Evolutionary conservation across 2,113 vertebrate genomes (phyloP).

Genomic region (Sminthopsis crassicaudata): DNA sequence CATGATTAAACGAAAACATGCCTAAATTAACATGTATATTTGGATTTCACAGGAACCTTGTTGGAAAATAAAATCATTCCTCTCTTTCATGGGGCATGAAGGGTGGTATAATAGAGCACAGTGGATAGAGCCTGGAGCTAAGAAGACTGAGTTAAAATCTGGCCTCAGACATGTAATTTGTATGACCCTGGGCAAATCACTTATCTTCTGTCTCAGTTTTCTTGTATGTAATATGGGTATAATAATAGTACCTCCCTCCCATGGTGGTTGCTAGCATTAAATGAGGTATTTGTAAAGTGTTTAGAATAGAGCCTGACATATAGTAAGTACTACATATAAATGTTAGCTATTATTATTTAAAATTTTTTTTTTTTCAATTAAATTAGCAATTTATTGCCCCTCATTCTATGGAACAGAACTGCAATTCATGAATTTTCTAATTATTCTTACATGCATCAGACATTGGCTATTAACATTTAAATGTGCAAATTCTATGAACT

Average conservation of each 20-base stretch:
- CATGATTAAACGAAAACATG: not conserved
- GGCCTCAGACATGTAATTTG: not conserved
- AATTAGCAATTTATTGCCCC: not conserved
- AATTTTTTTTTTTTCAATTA: not conserved
- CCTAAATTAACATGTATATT: not conserved
- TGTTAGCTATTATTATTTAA: not conserved
- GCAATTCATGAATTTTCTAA: not conserved
- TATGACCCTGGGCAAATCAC: not conserved
- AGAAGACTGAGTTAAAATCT: not conserved
- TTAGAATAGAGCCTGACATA: not conserved
- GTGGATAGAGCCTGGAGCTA: not conserved
- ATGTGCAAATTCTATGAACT: not conserved
- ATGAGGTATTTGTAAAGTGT: not conserved
- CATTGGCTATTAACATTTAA: not conserved
- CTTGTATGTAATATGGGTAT: not conserved
- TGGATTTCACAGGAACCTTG: not conserved
- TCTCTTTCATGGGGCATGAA: not conserved
- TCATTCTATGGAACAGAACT: not conserved
- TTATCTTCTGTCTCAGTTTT: not conserved
- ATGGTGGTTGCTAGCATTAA: not conserved
- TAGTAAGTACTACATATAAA: not conserved
- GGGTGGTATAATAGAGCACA: not conserved
- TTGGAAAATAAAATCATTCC: not conserved
- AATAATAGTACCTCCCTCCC: not conserved
- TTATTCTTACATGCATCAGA: constrained; percentile 16